Evolutionary conservation across 2,113 vertebrate genomes (phyloP).

Genomic region (Meriones unguiculatus): DNA sequence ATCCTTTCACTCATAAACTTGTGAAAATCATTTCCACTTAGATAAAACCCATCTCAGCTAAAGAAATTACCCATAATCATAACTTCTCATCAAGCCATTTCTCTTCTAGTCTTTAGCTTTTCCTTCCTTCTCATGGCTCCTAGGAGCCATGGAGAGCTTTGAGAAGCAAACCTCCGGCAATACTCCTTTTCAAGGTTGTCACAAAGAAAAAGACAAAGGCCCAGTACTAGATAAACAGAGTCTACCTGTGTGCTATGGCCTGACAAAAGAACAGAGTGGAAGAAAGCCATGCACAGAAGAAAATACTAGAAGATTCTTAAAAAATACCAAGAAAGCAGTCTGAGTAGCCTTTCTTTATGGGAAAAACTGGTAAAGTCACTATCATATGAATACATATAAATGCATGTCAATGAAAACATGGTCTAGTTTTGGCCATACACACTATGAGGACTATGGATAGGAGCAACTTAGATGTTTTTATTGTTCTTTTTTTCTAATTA

Average conservation of each 20-base stretch:
- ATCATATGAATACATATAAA: not conserved
- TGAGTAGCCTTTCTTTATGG: not conserved
- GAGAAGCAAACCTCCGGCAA: not conserved
- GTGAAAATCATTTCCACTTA: conserved; percentile 9
- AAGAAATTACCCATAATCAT: not conserved
- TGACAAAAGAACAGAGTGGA: not conserved
- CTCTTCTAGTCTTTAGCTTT: not conserved
- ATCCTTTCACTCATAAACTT: not conserved
- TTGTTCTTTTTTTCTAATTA: conserved; percentile 44
- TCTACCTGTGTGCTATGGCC: too few relatives aligned
- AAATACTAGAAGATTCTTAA: not conserved
- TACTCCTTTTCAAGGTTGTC: not conserved
- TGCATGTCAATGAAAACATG: conserved; percentile 37
- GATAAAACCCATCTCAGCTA: not conserved
- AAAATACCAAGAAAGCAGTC: not conserved
- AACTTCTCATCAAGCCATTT: not conserved
- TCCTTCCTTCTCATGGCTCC: not conserved
- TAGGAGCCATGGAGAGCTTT: not conserved
- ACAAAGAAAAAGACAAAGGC: not conserved
- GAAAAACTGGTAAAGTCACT: conserved; percentile 12
- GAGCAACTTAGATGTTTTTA: not conserved
- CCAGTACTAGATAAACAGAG: not conserved
- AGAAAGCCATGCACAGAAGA: not conserved
- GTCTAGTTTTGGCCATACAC: conserved; percentile 18
- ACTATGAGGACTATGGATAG: not conserved